Conservation (phyloP, 2,797 vertebrate genomes). For the Esox lucius region DNA sequence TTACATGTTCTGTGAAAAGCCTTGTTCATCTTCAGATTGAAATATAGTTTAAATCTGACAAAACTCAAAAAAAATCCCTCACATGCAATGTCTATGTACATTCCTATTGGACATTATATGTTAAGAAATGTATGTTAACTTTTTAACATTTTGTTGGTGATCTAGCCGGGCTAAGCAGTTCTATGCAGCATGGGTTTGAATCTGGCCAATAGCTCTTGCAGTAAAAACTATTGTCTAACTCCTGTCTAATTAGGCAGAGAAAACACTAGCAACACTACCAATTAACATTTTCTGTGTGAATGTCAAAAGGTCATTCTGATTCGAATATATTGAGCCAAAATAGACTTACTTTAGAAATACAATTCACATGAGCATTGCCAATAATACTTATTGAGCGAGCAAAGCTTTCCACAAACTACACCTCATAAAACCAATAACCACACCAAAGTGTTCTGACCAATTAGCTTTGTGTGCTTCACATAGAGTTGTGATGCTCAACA, state of each 20-base stretch:
- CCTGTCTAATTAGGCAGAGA: not conserved
- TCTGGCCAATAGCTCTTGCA: too few relatives aligned
- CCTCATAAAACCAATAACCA: not conserved
- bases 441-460: not conserved
- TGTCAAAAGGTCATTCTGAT: not conserved
- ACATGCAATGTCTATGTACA: not conserved
- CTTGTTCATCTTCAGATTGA: not conserved
- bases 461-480: not conserved
- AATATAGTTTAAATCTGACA: not conserved
- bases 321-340: not conserved
- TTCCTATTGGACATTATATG: not conserved
- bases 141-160: too few relatives aligned
- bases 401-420: not conserved
- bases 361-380: not conserved
- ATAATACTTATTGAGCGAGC: not conserved
- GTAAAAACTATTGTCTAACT: not conserved
- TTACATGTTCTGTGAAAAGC: constrained; percentile 39
- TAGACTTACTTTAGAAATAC: not conserved
- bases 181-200: too few relatives aligned
- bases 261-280: too few relatives aligned
- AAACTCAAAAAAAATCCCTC: too few relatives aligned
- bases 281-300: too few relatives aligned
- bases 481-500: not conserved
- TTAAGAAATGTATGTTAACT: too few relatives aligned
- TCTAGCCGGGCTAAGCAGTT: too few relatives aligned